Base-by-base conservation (phyloP, 2,888 invertebrate species). In the Actias luna region DNA sequence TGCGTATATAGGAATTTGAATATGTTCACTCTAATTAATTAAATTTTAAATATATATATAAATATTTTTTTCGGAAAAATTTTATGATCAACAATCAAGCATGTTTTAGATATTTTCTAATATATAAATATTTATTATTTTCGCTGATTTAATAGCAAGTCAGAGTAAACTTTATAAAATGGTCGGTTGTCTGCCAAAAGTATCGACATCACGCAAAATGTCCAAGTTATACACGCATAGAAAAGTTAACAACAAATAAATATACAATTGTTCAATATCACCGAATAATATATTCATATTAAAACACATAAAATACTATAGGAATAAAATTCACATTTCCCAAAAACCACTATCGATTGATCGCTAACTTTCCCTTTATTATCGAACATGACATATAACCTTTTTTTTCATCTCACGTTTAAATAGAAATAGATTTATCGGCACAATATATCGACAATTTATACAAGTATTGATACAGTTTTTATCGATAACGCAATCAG, bases 281-380 rank as follows among this genome's bases (percentile, higher is more conserved):
- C 14, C 39, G 39, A 61, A 25, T 22, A 36, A 36, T 61, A 29
- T 27, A 31, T 12, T 52, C 35, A 52, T n/a, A 33, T n/a, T 52
- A 22, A 27, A 59, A 58, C 12, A 35, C 36, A 8, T 12, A 29
- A 29, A 22, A 35, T 25, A 50, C 14, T 22, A 18, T 25, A 29
- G 0, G 1, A 46, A 33, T 33, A 60, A 42, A 46, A 33, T 50
- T 46, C 31, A 50, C 18, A n/a, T 42, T 29, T 39, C 22, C 46
- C 31, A 31, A 50, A 31, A 61, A 14, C 59, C 64, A 66, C 69
- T 64, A 63, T 67, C 65, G 18, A 42, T 42, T n/a, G 42, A 42
- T 42, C 7, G n/a, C n/a, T n/a, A n/a, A n/a, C n/a, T n/a, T n/a
- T 42, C 8, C 8, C 7, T 42, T 18, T 1, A 18, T 42, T 42